Base-by-base conservation (phyloP, 1,140 invertebrate genomes). In the Colletes gigas region DNA sequence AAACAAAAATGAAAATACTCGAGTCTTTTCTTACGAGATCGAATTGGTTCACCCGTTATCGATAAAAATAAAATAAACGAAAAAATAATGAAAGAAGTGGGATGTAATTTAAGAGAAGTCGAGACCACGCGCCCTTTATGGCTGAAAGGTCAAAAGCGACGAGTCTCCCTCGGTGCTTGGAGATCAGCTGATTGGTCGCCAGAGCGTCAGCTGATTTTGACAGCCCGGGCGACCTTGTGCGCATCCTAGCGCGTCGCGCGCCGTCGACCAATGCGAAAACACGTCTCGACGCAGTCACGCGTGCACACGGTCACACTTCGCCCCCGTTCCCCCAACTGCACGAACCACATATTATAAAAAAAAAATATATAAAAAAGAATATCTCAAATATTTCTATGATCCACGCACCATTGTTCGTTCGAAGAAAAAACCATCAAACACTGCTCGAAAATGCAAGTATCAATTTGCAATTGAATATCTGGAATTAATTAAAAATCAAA, bases 191-290 rank as follows among this genome's bases (percentile, higher is more conserved):
- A 84, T 86, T 82, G 83, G 84, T 77, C 68, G 78, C 30, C 52
- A 57, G 63, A 62, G 59, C 74, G 66, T 88, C 89, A 90, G 89
- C 89, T 90, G 89, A 89, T 89, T 90, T 85, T 90, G 89, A 90
- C 88, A 90, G 84, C 86, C 79, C 75, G 74, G 78, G 62, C 88
- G 88, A 89, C 86, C 84, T 88, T 86, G 83, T 60, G 70, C 54
- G 63, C 76, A 81, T 87, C 83, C 73, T 76, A 71, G 68, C 39
- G 57, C 57, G 52, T 44, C 50, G 69, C 68, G 78, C 78, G 62
- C 2, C 30, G 30, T 30, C 30, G 60, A 68, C 81, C 55, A 77
- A 78, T 85, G 62, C 68, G 66, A 71, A 80, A 67, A 50, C 57
- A 12, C 19, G 60, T 47, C 19, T 41, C 39, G 57, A 55, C 57